These are phyloP conservation scores for Protobothrops mucrosquamatus DNA, from an alignment of 2,113 vertebrate species.

Conservation along the genomic window DNA sequence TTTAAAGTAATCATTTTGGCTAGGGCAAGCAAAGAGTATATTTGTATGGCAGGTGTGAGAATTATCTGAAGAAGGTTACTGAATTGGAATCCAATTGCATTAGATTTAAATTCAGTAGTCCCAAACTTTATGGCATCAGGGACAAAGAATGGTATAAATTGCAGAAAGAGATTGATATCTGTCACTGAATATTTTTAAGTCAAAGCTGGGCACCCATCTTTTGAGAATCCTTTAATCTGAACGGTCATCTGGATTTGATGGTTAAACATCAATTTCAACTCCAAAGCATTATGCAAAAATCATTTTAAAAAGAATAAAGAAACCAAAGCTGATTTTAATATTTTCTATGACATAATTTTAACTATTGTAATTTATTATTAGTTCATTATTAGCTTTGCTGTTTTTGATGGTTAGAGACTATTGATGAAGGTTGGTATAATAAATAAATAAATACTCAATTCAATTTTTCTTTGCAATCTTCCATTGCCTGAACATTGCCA, in stretches of 20 bases:
- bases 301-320: not conserved
- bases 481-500: not conserved
- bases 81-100: not conserved
- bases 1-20: not conserved
- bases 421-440: not conserved
- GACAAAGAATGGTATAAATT: not conserved
- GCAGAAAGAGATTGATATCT: not conserved
- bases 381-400: not conserved
- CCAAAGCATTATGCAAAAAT: not conserved
- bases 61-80: not conserved
- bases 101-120: not conserved
- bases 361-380: not conserved
- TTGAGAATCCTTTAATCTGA: not conserved
- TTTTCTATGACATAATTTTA: not conserved
- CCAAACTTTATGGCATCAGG: not conserved
- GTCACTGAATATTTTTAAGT: not conserved
- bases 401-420: not conserved
- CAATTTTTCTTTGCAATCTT: not conserved
- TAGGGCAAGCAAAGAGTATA: not conserved
- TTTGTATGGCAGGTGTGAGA: not conserved
- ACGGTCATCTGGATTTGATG: not conserved
- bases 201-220: not conserved
- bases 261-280: not conserved
- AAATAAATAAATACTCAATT: not conserved
- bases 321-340: not conserved